Base-by-base conservation (phyloP, 1,140 invertebrate species). In the Drosophila elegans region DNA sequence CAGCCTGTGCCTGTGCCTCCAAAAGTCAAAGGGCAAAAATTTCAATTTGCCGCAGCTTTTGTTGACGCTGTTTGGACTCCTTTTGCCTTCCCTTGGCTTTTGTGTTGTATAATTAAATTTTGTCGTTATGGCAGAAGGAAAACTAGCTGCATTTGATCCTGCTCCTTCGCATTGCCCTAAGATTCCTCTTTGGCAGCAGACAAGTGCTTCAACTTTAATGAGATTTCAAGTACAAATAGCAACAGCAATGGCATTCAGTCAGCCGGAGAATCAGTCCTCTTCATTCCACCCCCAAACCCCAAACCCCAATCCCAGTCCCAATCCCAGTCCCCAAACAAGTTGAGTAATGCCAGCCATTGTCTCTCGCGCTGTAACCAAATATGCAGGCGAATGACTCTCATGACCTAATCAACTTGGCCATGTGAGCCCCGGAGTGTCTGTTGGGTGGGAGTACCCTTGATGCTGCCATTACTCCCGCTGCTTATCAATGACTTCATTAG, bases 401-500 rank as follows among this genome's bases (percentile, higher is more conserved):
- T 66, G 68, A 80, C 60, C 83, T 86, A 86, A 88, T 83, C 75
- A 88, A 71, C 48, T 75, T 59, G 52, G 41, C 38, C 59, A 42
- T 78, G 51, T 59, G 69, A 60, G 54, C 13, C n/a, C 12, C 1
- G 29, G 10, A 46, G 9, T 36, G n/a, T 46, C 34, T 29, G 11
- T 10, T 29, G 38, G 25, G 7, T 54, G 59, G 38, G 39, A 21
- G 16, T 21, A 21, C 53, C 36, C 67, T 49, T 71, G 66, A 69
- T 56, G 34, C 51, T 45, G 53, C 64, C 67, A 56, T 56, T 56
- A 69, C 51, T 54, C 63, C 27, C 38, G 75, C 45, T 52, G 71
- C 83, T 88, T 88, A 88, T 88, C 83, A 88, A 89, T 88, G 83
- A 88, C 83, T 88, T 88, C 83, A 89, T 88, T 88, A 88, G 83